A percentile compares a stretch with the other conserved stretches of the same genome.
These are phyloP conservation scores for Chaetops frenatus DNA, from an alignment of 2,113 vertebrate species.

Conservation along the genomic window DNA sequence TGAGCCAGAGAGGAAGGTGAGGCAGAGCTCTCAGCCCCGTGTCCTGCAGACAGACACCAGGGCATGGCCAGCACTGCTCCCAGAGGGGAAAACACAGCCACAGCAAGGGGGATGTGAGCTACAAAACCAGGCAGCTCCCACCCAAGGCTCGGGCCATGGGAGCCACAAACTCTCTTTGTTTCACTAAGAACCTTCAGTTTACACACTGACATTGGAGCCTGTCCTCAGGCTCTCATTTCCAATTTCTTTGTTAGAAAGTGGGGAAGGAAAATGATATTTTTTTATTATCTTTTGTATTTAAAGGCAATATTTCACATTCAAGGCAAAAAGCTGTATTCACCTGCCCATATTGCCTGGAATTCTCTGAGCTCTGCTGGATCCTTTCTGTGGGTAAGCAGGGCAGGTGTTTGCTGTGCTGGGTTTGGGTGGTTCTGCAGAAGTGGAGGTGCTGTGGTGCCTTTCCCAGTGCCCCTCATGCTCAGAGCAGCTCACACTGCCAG, in stretches of 20 bases:
- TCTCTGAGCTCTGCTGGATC: not conserved
- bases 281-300: not conserved
- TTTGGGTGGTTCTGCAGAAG: not conserved
- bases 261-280: not conserved
- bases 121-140: not conserved
- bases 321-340: not conserved
- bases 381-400: not conserved
- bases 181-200: not conserved
- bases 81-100: not conserved
- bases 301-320: not conserved
- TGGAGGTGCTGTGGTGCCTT: not conserved
- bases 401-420: not conserved
- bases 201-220: not conserved
- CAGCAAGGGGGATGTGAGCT: not conserved
- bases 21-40: not conserved
- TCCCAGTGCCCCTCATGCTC: not conserved
- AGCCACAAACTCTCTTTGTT: not conserved
- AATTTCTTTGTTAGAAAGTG: not conserved
- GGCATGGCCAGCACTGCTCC: not conserved
- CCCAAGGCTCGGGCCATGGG: not conserved
- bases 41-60: not conserved
- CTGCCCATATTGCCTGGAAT: rapidly evolving
- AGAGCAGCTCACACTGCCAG: not conserved
- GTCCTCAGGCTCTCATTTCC: not conserved
- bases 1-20: constrained; percentile 20